Conservation (phyloP, 2,113 vertebrate species). For the Oryzias curvinotus region DNA sequence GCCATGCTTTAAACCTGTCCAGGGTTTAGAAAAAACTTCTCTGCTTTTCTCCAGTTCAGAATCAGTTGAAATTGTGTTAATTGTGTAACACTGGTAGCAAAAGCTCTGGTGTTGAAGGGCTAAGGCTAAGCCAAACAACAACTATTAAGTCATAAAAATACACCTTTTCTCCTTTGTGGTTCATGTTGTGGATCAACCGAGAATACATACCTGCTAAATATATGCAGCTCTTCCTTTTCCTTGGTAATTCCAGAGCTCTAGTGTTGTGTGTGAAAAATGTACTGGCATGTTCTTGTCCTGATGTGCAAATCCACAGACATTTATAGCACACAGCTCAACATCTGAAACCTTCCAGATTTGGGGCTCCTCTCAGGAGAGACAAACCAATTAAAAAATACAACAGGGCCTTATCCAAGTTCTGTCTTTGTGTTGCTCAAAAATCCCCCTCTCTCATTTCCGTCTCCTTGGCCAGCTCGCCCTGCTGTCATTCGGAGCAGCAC, state of each 20-base stretch:
- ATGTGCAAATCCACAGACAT: constrained; percentile 20
- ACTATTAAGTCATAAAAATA: too few relatives aligned
- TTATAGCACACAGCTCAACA: constrained; percentile 34
- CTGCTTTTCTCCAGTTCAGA: too few relatives aligned
- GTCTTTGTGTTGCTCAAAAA: constrained; percentile 57
- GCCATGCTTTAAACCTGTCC: too few relatives aligned
- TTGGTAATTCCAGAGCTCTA: not conserved
- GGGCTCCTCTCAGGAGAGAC: constrained; percentile 73
- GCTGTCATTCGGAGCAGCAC: constrained; percentile 52
- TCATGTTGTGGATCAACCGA: not conserved
- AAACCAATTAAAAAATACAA: constrained; percentile 76
- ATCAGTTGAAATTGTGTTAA: too few relatives aligned
- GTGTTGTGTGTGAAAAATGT: not conserved
- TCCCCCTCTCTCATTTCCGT: constrained; percentile 34
- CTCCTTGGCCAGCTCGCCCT: constrained; percentile 40
- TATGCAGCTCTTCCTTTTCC: constrained; percentile 2
- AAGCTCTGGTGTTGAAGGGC: too few relatives aligned
- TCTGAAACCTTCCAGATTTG: constrained; percentile 62
- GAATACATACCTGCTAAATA: not conserved
- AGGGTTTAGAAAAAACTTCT: too few relatives aligned
- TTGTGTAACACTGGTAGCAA: too few relatives aligned
- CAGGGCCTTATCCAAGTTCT: constrained; percentile 62
- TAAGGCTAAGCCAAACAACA: too few relatives aligned
- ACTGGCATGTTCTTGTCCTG: constrained; percentile 4
- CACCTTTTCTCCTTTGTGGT: not conserved